Evolutionary conservation across 2,888 invertebrate genomes (phyloP).

Genomic region (Dolomedes plantarius): DNA sequence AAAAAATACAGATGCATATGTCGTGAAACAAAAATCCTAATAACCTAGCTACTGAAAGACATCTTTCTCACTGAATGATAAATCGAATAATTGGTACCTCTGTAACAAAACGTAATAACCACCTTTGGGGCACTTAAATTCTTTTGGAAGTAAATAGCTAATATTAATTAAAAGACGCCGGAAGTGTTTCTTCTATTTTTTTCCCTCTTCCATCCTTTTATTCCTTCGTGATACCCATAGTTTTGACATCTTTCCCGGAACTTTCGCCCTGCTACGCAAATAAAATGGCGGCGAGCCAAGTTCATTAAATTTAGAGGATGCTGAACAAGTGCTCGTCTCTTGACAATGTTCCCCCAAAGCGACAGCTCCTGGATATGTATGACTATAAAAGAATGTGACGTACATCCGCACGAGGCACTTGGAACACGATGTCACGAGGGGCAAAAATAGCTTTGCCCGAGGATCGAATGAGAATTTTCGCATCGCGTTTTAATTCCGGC

Average conservation of each 20-base stretch:
- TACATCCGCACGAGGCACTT: background rate
- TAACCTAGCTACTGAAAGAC: too few species aligned
- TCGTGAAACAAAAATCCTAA: too few species aligned
- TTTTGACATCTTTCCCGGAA: background rate
- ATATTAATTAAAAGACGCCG: too few species aligned
- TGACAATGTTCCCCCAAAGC: background rate
- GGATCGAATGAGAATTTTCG: background rate
- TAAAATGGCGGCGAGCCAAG: background rate
- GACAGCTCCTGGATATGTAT: conserved; percentile 5
- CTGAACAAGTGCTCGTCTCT: background rate
- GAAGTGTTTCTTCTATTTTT: too few species aligned
- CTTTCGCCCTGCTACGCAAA: background rate
- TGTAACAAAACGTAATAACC: too few species aligned
- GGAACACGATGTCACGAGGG: background rate
- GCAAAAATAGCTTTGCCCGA: background rate
- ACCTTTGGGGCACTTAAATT: too few species aligned
- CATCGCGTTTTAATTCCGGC: background rate
- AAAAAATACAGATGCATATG: too few species aligned
- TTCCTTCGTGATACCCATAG: background rate
- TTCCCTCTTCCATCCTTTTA: too few species aligned
- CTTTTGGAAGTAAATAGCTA: too few species aligned
- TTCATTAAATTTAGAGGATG: conserved; percentile 9
- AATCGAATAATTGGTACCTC: too few species aligned
- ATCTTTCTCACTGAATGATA: too few species aligned
- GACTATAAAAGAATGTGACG: conserved; percentile 2